Evolutionary conservation across 1,140 invertebrate genomes (phyloP).

Genomic region (Hetaerina americana): DNA sequence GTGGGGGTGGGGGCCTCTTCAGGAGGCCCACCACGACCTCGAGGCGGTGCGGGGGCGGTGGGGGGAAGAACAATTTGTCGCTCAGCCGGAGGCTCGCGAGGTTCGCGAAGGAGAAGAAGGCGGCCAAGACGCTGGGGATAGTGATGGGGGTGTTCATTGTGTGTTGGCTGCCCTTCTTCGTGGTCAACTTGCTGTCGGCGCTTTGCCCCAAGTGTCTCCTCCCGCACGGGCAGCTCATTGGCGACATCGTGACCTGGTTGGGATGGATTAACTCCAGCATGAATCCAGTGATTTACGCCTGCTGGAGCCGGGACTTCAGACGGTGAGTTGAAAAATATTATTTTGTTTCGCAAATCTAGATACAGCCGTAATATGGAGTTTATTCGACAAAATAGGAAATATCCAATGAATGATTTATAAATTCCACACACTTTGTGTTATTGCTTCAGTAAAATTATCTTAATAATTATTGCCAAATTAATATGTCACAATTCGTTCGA

Average conservation of each 20-base stretch:
- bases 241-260: constrained; percentile 91
- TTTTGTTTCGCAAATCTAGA: no score
- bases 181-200: constrained; percentile 84
- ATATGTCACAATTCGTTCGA: no score
- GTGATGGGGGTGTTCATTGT: constrained; percentile 98
- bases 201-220: constrained; percentile 77
- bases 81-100: constrained; percentile 79
- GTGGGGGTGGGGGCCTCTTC: constrained; percentile 13
- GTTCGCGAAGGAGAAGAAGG: constrained; percentile 91
- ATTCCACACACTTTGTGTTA: no score
- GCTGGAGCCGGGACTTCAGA: constrained; percentile 90
- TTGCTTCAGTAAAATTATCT: no score
- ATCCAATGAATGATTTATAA: no score
- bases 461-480: no score
- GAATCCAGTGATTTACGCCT: constrained; percentile 96
- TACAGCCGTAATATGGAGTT: no score
- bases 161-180: constrained; percentile 97
- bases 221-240: constrained; percentile 71
- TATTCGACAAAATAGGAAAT: no score
- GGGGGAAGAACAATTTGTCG: constrained; percentile 44
- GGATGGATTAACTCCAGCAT: constrained; percentile 98
- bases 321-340: no score
- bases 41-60: constrained; percentile 27
- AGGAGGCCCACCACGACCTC: constrained; percentile 19
- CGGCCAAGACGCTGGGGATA: constrained; percentile 86